Evolutionary conservation across 2,797 vertebrate species (phyloP).

Genomic region (Gallirallus australis): DNA sequence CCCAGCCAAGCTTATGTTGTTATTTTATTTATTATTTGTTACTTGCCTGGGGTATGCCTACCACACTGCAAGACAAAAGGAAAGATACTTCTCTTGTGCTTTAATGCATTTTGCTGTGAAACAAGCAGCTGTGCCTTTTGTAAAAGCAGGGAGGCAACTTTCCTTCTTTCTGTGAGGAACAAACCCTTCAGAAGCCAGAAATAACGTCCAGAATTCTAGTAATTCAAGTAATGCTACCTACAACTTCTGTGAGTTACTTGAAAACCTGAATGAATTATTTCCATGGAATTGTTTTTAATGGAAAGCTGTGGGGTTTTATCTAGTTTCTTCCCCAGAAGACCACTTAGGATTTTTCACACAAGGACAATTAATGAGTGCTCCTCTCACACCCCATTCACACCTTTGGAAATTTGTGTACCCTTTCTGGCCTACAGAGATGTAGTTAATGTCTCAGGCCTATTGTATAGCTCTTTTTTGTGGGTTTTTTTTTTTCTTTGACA

Average conservation of each 20-base stretch:
- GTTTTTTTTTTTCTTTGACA: neutral
- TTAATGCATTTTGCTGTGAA: slow-evolving; percentile 1
- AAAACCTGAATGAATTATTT: neutral
- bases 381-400: neutral
- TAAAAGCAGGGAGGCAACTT: neutral
- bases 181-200: neutral
- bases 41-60: neutral
- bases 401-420: neutral
- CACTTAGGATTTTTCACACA: neutral
- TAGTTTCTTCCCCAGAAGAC: neutral
- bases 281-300: neutral
- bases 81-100: neutral
- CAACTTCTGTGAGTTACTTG: neutral
- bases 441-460: neutral
- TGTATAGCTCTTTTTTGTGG: neutral
- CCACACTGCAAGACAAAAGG: neutral
- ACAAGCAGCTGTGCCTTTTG: neutral
- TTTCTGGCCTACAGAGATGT: neutral
- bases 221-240: neutral
- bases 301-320: neutral
- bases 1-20: neutral
- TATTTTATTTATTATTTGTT: slow-evolving; percentile 65
- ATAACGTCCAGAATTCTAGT: neutral
- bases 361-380: neutral
- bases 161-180: neutral